Conservation (phyloP, 2,888 invertebrate genomes). For the Helobdella robusta region DNA sequence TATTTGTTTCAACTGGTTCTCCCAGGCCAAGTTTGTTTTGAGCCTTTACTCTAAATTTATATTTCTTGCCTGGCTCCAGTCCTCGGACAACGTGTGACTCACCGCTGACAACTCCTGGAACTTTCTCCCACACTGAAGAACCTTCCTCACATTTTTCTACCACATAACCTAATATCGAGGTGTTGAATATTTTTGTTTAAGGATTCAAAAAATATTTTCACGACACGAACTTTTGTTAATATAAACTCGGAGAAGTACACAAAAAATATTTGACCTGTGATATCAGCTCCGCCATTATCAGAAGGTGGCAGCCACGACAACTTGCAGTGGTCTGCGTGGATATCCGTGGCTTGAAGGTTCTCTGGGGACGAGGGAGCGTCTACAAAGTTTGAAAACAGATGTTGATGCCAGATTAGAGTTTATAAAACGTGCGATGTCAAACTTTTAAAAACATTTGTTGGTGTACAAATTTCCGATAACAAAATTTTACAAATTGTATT, state of each 20-base stretch:
- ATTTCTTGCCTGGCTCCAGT: slow-evolving; percentile 88
- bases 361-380: slow-evolving; percentile 48
- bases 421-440: no score
- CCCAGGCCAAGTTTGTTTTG: slow-evolving; percentile 87
- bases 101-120: slow-evolving; percentile 68
- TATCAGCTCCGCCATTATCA: slow-evolving; percentile 52
- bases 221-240: no score
- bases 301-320: slow-evolving; percentile 52
- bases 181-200: no score
- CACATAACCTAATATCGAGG: slow-evolving; percentile 63
- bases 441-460: no score
- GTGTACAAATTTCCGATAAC: no score
- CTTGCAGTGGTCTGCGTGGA: slow-evolving; percentile 52
- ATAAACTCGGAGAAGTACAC: no score
- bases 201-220: no score
- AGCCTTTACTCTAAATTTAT: slow-evolving; percentile 90
- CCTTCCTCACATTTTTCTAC: slow-evolving; percentile 90
- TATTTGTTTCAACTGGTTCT: slow-evolving; percentile 69
- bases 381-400: slow-evolving; percentile 30
- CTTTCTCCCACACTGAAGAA: slow-evolving; percentile 80
- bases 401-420: background rate
- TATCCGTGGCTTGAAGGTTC: slow-evolving; percentile 51
- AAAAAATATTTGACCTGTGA: no score
- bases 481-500: no score
- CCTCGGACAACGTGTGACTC: slow-evolving; percentile 84